These are phyloP conservation scores for Zaprionus ghesquierei DNA, from an alignment of 1,140 invertebrate genomes.

Conservation along the genomic window DNA sequence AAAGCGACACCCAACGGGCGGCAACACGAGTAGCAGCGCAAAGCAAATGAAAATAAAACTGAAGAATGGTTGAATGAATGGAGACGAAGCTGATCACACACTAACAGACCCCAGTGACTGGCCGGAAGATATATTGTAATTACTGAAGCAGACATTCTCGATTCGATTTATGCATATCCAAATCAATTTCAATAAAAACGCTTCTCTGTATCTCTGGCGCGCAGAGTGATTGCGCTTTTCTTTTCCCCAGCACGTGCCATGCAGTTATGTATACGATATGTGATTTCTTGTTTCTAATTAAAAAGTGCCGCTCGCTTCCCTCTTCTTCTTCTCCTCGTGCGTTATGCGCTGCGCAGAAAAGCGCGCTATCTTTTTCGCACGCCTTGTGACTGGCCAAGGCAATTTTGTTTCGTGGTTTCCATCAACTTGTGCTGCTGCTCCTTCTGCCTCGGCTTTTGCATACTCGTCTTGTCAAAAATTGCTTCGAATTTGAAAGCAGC, in stretches of 20 bases:
- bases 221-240: too few relatives aligned
- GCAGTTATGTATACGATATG: not conserved
- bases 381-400: conserved; percentile 52
- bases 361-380: conserved; percentile 76
- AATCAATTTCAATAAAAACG: conserved; percentile 77
- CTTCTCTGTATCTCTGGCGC: too few relatives aligned
- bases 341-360: conserved; percentile 70
- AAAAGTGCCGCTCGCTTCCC: not conserved
- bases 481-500: conserved; percentile 52
- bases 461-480: conserved; percentile 60
- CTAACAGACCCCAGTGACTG: not conserved
- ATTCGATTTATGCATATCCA: conserved; percentile 77
- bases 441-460: conserved; percentile 5
- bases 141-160: conserved; percentile 47
- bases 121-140: conserved; percentile 75
- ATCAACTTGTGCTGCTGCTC: conserved; percentile 45
- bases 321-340: not conserved
- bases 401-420: conserved; percentile 79
- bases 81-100: not conserved
- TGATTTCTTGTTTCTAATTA: not conserved
- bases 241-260: not conserved
- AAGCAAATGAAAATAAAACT: conserved; percentile 5
- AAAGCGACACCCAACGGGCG: conserved; percentile 30
- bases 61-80: not conserved
- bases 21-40: conserved; percentile 8